Conservation (phyloP, 1,140 invertebrate species). For the Drosophila mayri region DNA sequence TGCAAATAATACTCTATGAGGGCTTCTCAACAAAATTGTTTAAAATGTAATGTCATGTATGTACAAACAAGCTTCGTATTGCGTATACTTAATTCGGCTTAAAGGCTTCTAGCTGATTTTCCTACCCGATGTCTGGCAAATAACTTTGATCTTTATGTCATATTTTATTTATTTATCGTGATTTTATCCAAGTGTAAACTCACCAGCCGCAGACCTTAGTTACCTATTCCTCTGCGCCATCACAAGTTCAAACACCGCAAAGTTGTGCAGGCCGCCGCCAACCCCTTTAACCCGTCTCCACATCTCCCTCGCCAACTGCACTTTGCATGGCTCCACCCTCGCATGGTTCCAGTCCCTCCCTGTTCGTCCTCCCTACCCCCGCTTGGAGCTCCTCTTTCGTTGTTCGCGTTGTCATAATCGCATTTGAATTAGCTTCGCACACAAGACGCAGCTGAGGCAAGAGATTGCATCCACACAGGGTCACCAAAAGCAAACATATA, state of each 20-base stretch:
- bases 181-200: conserved; percentile 50
- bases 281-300: conserved; percentile 2
- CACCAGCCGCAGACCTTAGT: conserved; percentile 38
- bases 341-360: conserved; percentile 5
- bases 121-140: background rate
- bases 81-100: background rate
- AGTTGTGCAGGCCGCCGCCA: conserved; percentile 52
- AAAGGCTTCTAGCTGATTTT: background rate
- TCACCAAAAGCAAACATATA: conserved; percentile 9
- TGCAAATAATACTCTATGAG: too few species aligned
- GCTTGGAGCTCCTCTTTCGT: conserved; percentile 32
- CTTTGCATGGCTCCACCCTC: conserved; percentile 16
- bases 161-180: background rate
- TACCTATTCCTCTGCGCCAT: conserved; percentile 61
- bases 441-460: conserved; percentile 53
- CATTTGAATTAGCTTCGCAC: conserved; percentile 81
- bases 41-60: too few species aligned
- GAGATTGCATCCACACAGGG: conserved; percentile 51
- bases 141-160: too few species aligned
- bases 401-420: conserved; percentile 81
- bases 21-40: too few species aligned
- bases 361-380: background rate
- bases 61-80: too few species aligned
- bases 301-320: conserved; percentile 8
- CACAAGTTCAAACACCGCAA: conserved; percentile 80